These are phyloP conservation scores for Pycnomerus fuliginosus DNA, from an alignment of 2,888 invertebrate species.

Conservation along the genomic window DNA sequence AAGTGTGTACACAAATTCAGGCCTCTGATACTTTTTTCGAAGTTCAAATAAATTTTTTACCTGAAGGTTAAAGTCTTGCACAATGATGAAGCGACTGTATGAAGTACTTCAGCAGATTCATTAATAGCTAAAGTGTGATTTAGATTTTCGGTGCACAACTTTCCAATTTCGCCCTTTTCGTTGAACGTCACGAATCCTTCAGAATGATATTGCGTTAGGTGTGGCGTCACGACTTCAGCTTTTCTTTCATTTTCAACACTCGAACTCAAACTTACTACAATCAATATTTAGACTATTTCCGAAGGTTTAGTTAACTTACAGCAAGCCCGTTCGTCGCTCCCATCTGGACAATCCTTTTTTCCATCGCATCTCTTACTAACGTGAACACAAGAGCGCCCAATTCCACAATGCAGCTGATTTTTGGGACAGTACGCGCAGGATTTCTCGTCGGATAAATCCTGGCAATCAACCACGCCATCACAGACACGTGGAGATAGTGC, in stretches of 20 bases:
- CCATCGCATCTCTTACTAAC: slow-evolving; percentile 76
- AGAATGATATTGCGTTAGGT: slow-evolving; percentile 67
- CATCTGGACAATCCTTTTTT: slow-evolving; percentile 79
- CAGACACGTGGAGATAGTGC: slow-evolving; percentile 78
- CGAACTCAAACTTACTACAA: slow-evolving; percentile 73
- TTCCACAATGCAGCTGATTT: slow-evolving; percentile 75
- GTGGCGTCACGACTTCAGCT: slow-evolving; percentile 66
- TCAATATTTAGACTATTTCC: neutral
- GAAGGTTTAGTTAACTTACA: slow-evolving; percentile 61
- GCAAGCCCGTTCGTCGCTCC: slow-evolving; percentile 83
- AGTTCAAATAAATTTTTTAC: slow-evolving; percentile 56
- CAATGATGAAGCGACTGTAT: slow-evolving; percentile 74
- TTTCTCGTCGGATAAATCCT: slow-evolving; percentile 79
- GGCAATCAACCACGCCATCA: slow-evolving; percentile 84
- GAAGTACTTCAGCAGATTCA: slow-evolving; percentile 51
- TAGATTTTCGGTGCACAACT: slow-evolving; percentile 78
- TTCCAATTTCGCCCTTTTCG: slow-evolving; percentile 77
- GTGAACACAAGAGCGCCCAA: slow-evolving; percentile 74
- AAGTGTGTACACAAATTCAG: too few species aligned
- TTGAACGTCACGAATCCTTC: slow-evolving; percentile 85
- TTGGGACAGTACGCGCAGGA: slow-evolving; percentile 76
- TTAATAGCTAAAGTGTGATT: slow-evolving; percentile 60
- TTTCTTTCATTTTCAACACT: slow-evolving; percentile 65
- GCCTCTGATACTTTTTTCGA: too few species aligned
- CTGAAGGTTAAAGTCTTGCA: slow-evolving; percentile 75